A percentile compares a stretch with the other conserved stretches of the same genome.
Conservation (phyloP, 2,797 vertebrate species). For the Argyrosomus regius region DNA sequence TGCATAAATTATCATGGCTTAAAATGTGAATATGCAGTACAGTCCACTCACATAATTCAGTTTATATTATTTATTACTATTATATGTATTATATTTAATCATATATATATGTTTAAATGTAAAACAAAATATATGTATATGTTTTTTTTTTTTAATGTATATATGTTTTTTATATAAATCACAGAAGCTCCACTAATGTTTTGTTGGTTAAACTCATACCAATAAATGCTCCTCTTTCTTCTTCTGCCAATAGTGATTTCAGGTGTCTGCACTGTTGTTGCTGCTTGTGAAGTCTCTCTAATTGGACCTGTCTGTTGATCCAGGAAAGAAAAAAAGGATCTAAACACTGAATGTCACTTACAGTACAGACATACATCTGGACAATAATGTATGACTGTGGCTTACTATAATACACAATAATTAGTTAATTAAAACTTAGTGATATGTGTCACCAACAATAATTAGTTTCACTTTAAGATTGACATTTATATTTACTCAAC, state of each 20-base stretch:
- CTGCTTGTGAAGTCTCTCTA: constrained; percentile 62
- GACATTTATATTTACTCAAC: neutral
- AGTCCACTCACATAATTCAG: constrained; percentile 79
- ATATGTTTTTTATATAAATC: constrained; percentile 50
- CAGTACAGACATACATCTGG: constrained; percentile 7
- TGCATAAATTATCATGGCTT: constrained; percentile 83
- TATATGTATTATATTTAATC: too few species aligned
- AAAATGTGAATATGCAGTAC: constrained; percentile 84
- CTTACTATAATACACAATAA: constrained; percentile 19
- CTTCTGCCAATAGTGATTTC: constrained; percentile 68
- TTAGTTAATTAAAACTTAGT: neutral
- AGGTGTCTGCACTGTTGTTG: constrained; percentile 62
- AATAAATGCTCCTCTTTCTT: constrained; percentile 53
- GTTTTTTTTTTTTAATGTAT: neutral
- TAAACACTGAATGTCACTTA: constrained; percentile 20
- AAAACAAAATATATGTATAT: neutral
- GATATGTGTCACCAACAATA: constrained; percentile 1
- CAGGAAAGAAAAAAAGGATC: constrained; percentile 9
- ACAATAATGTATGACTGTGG: neutral
- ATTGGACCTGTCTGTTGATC: constrained; percentile 65
- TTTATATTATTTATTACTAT: too few species aligned
- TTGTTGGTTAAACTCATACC: constrained; percentile 52
- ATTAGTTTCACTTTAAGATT: constrained; percentile 13
- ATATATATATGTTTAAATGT: too few species aligned
- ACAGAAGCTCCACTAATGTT: constrained; percentile 59